Base-by-base conservation (phyloP, 2,113 vertebrate genomes). In the Salvelinus alpinus region DNA sequence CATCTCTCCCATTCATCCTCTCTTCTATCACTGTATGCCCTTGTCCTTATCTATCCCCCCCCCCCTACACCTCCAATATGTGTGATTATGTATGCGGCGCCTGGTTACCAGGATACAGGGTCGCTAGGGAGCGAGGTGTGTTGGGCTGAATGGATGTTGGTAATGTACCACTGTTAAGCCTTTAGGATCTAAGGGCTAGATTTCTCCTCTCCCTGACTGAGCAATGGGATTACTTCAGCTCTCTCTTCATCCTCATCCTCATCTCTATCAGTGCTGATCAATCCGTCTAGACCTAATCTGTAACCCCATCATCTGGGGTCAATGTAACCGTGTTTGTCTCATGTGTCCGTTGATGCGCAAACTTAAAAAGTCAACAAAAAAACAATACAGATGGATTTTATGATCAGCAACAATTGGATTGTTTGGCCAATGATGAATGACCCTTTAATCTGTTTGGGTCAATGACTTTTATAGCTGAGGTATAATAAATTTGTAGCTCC, bases 211-310 rank as follows among this genome's bases (percentile, higher is more conserved):
- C 85, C 87, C 78, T 90, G 82, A 86, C 81, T 87, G 88, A 88
- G 87, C 88, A 90, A 90, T 83, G 87, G 88, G 85, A 29, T 91
- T 91, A 90, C 86, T 73, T 77, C 78, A 70, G 73, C 86, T 87
- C 80, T 18, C 83, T 84, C 86, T 90, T 88, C 86, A 90, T 91
- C 90, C 89, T 90, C 89, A 90, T 92, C 64, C 14, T 31, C 7
- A 20, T 67, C 88, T 90, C 84, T 75, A 80, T 88, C 88, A 82
- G 82, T 86, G 87, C 70, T 86, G 89, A 86, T 92, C 89, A 85
- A 86, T 89, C 88, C 86, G 51, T 54, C 51, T 18, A 18, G 79
- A 72, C 73, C 86, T 92, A 90, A 92, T 92, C 88, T 89, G 81
- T 24, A 89, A 91, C 88, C 86, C 85, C 80, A 9, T 67, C 14